These are phyloP conservation scores for Aphaenogaster rudis DNA, from an alignment of 1,140 invertebrate genomes.

Conservation along the genomic window DNA sequence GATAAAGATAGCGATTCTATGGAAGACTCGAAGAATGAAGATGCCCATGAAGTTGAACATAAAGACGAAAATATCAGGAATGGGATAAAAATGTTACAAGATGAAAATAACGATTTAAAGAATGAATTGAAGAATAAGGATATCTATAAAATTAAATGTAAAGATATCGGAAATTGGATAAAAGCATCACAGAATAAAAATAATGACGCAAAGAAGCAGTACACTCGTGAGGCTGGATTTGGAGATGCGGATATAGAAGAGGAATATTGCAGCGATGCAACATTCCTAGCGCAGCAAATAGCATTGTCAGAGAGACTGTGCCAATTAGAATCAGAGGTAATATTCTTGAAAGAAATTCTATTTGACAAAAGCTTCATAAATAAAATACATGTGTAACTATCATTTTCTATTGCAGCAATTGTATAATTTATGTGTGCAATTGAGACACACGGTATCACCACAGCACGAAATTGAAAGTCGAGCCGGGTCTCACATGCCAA, in stretches of 20 bases:
- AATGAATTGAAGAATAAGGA: background rate
- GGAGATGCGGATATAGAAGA: background rate
- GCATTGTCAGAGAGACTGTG: background rate
- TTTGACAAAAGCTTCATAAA: background rate
- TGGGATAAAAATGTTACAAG: too few relatives aligned
- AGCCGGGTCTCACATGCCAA: conserved; percentile 72
- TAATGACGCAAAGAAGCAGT: background rate
- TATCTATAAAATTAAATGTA: background rate
- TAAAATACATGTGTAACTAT: background rate
- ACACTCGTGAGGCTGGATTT: background rate
- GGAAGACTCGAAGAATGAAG: background rate
- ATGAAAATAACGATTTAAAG: background rate
- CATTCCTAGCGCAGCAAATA: conserved; percentile 27
- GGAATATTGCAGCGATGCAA: conserved; percentile 37
- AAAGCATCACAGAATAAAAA: background rate
- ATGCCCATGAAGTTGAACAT: background rate
- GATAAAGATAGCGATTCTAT: background rate
- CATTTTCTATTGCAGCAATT: conserved; percentile 47
- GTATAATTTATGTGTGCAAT: conserved; percentile 57
- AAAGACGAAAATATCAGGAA: background rate
- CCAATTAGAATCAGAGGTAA: background rate
- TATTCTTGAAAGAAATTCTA: conserved; percentile 15
- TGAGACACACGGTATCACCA: conserved; percentile 69
- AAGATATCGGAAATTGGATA: background rate
- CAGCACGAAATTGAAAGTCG: conserved; percentile 79